Base-by-base conservation (phyloP, 1,140 invertebrate genomes). In the Drosophila truncata region DNA sequence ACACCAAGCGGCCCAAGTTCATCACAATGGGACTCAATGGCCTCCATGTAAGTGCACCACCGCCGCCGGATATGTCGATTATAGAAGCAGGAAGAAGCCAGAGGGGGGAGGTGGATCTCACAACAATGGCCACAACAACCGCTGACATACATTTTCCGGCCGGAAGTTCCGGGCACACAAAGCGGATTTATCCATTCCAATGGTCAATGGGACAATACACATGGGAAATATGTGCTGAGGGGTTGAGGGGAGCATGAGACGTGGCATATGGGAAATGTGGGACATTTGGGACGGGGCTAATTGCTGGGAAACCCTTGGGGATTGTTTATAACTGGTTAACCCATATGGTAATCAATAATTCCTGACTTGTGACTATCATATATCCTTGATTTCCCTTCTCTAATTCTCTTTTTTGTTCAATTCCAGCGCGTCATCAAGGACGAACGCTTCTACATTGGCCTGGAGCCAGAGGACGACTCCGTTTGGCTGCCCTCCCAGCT, bases 401-500 rank as follows among this genome's bases (percentile, higher is more conserved):
- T 29, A 29, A 0, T 13, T 13, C 39, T 23, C 16, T n/a, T 14
- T 18, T 14, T 6, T 3, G 16, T 18, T 8, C 13, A 27, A 3
- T 35, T 14, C 9, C 92, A 98, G 97, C 96, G 97, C 95, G 96
- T 98, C 80, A 94, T 99, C 29, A 95, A 97, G 74, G 97, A 99
- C 93, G 97, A 98, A 91, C 94, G 97, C 67, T 98, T 98, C 91
- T 97, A 98, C 84, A 96, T 97, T n/a, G 96, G 96, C 9, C 96
- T 97, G 79, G 97, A 98, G 93, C 96, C 96, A 5, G 97, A 98
- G 93, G 97, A 97, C 92, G 97, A 98, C 93, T 97, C 97, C 1
- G 93, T 97, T 39, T 98, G 97, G 97, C 93, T 98, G 74, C 97
- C 97, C 13, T 96, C 97, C 3, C 98, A 99, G 93, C 94, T 99